These are phyloP conservation scores for Hemicordylus capensis DNA, from an alignment of 2,113 vertebrate genomes.

Conservation along the genomic window DNA sequence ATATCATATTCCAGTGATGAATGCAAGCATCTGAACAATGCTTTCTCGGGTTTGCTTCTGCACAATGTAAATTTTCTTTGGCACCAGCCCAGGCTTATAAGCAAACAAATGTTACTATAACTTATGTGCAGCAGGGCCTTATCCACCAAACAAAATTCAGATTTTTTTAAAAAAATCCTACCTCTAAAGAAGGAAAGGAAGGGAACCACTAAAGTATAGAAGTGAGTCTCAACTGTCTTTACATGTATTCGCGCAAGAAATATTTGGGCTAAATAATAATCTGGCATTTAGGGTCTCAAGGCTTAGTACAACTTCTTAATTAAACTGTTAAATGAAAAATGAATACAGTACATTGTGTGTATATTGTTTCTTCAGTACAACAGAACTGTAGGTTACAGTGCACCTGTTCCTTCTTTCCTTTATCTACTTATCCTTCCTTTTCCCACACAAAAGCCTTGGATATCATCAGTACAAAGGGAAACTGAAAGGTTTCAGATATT, in stretches of 20 bases:
- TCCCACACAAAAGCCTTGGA: neutral
- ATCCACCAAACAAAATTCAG: slow-evolving; percentile 13
- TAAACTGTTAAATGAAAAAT: fast-evolving
- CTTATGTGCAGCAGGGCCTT: slow-evolving; percentile 25
- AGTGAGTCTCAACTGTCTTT: neutral
- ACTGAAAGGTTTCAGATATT: neutral
- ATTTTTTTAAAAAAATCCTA: slow-evolving; percentile 1
- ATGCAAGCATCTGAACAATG: neutral
- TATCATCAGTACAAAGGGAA: neutral
- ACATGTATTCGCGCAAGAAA: neutral
- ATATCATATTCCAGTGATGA: slow-evolving; percentile 32
- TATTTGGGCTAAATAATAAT: neutral
- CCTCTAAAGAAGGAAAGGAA: slow-evolving; percentile 14
- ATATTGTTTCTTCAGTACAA: neutral
- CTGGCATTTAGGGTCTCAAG: neutral
- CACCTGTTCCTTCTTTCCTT: neutral
- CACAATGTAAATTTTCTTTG: slow-evolving; percentile 36
- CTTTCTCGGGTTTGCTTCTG: slow-evolving; percentile 48
- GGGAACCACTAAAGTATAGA: neutral
- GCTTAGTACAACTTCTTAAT: neutral
- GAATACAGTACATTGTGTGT: neutral
- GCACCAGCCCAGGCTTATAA: slow-evolving; percentile 54
- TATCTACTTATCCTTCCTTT: neutral
- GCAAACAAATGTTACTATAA: slow-evolving; percentile 45
- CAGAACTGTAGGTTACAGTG: neutral